Evolutionary conservation across 1,140 invertebrate species (phyloP), one percentile per base, ranked within the genome.

Genomic region (Platyscapa corneri): DNA sequence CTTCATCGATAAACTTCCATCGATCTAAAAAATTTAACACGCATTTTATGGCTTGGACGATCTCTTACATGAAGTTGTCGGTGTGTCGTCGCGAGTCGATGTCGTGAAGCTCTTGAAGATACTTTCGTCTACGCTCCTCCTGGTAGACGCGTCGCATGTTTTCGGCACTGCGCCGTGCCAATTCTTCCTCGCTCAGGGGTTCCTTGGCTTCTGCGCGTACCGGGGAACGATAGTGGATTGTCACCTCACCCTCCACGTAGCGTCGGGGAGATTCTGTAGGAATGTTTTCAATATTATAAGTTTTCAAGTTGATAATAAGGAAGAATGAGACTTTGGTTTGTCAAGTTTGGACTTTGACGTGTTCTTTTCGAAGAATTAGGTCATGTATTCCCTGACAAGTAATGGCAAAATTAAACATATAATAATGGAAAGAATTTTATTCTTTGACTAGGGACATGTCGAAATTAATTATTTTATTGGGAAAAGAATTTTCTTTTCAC

Each of bases 161-260:
- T 91, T 97, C 97, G 64, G 97, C 97, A 93, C 98, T 97, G 86
- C 96, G 95, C 86, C 95, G 94, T 46, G 96, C 95, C 86, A 98
- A 94, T 91, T 98, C 97, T 89, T 97, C 96, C 92, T 98, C 97
- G 88, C 96, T 96, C 87, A 96, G 93, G 88, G 95, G 94, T 86
- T 97, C 96, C 91, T 98, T 96, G 82, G 97, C 96, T 91, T 97
- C 97, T 89, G 96, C 95, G 86, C 97, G 94, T 81, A 98, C 95
- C 65, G 97, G 97, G 72, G 95, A 97, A 90, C 96, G 95, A 95
- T 98, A 98, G 93, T 98, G 97, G 91, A 98, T 97, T 90, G 97
- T 98, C 89, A 98, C 97, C 93, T 98, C 97, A 89, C 97, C 96
- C 93, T 98, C 97, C 89, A 97, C 96, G 94, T 98, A 98, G 88